Percentiles rank a stretch among this genome's conserved stretches.
Conservation (phyloP, 2,797 vertebrate genomes). For the Chloroceryle amazona region DNA sequence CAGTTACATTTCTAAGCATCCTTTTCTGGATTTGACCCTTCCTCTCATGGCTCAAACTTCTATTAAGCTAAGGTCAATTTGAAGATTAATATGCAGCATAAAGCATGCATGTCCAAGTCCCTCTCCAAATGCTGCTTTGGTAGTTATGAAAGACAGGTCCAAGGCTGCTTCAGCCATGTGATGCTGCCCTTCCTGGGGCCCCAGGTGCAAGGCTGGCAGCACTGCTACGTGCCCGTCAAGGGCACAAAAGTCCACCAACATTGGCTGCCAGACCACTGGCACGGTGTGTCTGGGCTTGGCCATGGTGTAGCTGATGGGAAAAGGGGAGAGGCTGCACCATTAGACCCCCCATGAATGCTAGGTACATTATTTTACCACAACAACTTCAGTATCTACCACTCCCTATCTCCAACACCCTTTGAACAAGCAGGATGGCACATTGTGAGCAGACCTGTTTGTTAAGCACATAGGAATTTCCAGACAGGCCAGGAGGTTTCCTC, state of each 20-base stretch:
- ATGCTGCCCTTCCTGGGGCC: neutral
- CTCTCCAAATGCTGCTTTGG: neutral
- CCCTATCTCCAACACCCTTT: constrained; percentile 7
- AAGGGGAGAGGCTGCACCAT: neutral
- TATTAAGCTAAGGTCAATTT: neutral
- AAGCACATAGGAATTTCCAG: constrained; percentile 13
- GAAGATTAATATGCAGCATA: neutral
- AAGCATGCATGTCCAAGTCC: neutral
- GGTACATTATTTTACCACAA: neutral
- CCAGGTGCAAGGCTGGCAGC: rapidly evolving
- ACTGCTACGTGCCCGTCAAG: rapidly evolving
- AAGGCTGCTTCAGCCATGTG: neutral
- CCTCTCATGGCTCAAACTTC: neutral
- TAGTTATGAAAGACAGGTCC: neutral
- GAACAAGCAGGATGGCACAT: constrained; percentile 11
- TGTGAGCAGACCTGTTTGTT: neutral
- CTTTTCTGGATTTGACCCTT: neutral
- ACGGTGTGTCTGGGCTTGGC: rapidly evolving
- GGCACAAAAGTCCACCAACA: neutral
- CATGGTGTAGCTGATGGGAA: neutral
- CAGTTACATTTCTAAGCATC: neutral
- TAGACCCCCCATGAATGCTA: neutral
- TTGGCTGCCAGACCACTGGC: neutral
- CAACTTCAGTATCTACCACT: constrained; percentile 34
- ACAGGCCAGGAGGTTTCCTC: neutral